A percentile compares a stretch with the other conserved stretches of the same genome.
These are phyloP conservation scores for Agelastica alni DNA, from an alignment of 2,888 invertebrate species.

Conservation along the genomic window DNA sequence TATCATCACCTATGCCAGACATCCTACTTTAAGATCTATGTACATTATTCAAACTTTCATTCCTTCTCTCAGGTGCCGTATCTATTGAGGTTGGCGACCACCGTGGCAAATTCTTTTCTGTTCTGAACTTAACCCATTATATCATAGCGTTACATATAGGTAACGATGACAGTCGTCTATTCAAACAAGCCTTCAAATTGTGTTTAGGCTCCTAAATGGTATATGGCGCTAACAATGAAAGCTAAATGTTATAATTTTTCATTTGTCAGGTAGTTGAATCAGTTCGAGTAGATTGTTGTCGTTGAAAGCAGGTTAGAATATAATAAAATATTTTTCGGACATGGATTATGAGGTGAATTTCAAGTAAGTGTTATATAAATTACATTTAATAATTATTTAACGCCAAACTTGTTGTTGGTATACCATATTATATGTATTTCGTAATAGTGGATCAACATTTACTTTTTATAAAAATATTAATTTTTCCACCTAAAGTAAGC, in stretches of 20 bases:
- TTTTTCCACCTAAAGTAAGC: not conserved
- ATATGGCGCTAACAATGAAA: not conserved
- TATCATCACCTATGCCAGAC: no score
- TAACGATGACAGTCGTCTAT: not conserved
- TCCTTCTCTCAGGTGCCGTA: no score
- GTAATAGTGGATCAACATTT: not conserved
- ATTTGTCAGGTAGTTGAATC: not conserved
- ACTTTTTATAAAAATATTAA: not conserved
- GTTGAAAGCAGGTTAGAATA: not conserved
- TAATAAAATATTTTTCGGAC: not conserved
- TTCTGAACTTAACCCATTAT: not conserved
- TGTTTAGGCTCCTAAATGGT: not conserved
- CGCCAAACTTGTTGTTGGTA: no score
- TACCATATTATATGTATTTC: no score
- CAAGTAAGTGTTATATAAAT: no score
- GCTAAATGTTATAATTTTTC: not conserved
- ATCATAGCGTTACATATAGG: not conserved
- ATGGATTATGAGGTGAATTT: not conserved
- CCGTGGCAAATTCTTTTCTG: no score
- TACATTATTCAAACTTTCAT: no score
- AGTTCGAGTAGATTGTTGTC: not conserved
- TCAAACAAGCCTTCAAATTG: not conserved
- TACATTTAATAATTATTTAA: no score
- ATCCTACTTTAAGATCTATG: no score
- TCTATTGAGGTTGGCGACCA: no score